Evolutionary conservation across 2,888 invertebrate species (phyloP), one percentile per base, ranked within the genome.

Genomic region (Ephialtes manifestator): DNA sequence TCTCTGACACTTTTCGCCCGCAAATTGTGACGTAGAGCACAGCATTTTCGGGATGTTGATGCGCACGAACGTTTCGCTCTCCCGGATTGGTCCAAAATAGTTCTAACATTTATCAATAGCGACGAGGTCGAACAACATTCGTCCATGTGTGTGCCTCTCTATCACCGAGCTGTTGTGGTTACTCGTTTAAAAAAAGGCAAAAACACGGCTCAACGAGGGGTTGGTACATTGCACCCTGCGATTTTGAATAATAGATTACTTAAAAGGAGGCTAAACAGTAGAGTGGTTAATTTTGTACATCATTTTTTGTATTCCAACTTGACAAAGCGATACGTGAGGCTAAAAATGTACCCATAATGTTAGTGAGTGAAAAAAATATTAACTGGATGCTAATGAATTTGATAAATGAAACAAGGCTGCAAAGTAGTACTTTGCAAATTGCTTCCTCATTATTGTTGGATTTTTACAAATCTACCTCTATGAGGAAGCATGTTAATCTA

Each of bases 11-110:
- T 81, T 84, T 84, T 78, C 53, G 63, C 75, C 83, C 85, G 72
- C 85, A 85, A 83, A 85, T 85, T 85, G 83, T 83, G 85, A 80
- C 83, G 76, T 46, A 83, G 80, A 85, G 76, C 72, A 28, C 71
- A 83, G 55, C 60, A 72, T 76, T 76, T 83, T 85, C 60, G 72
- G 24, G 55, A 68, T 46, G 71, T n/a, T 43, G 55, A 46, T 43
- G 58, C 58, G 74, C 35, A 51, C 81, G 74, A 81, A 58, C 75
- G 71, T 76, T 58, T 48, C 28, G 70, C 63, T 82, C 60, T 72
- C 51, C 35, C 63, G 60, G 70, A 53, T 28, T 67, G 8, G 48
- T 31, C 55, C 4, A 68, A 60, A 48, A 80, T 76, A 53, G 43
- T 79, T 85, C 53, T 65, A 67, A 71, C 71, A 71, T 82, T 71